These are phyloP conservation scores for Limulus polyphemus DNA, from an alignment of 2,888 invertebrate genomes.

Conservation along the genomic window DNA sequence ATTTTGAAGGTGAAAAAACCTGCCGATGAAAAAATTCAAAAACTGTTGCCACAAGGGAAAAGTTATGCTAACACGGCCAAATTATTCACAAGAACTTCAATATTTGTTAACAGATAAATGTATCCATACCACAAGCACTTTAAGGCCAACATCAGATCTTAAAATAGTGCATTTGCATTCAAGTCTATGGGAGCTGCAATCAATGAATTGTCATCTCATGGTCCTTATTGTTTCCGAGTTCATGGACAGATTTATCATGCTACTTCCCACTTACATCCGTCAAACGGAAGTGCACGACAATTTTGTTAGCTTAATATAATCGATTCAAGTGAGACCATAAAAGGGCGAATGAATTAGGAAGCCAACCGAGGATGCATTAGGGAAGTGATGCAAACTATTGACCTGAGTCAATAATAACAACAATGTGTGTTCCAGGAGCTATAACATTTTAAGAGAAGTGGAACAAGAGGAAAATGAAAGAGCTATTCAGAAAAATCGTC, in stretches of 20 bases:
- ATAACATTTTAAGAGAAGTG: constrained; percentile 24
- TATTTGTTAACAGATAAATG: not conserved
- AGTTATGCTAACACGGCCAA: not conserved
- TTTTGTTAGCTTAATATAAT: constrained; percentile 22
- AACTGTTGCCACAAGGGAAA: constrained; percentile 9
- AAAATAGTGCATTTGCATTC: constrained; percentile 24
- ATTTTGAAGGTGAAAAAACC: not conserved
- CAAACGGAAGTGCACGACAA: constrained; percentile 1
- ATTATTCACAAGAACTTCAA: not conserved
- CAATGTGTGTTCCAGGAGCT: constrained; percentile 23
- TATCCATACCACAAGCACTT: not conserved
- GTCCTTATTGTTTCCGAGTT: constrained; percentile 20
- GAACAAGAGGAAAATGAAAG: constrained; percentile 11
- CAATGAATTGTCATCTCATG: constrained; percentile 1
- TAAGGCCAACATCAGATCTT: constrained; percentile 14
- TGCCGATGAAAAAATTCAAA: not conserved
- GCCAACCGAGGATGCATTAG: constrained; percentile 10
- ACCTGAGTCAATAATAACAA: constrained; percentile 4
- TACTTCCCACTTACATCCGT: constrained; percentile 14
- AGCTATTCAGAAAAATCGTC: constrained; percentile 4
- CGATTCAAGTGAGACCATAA: constrained; percentile 15
- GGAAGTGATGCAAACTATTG: constrained; percentile 9
- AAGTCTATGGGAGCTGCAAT: constrained; percentile 23
- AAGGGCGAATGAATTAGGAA: constrained; percentile 6
- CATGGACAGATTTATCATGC: constrained; percentile 27